Percentiles rank a stretch among this genome's conserved stretches.
These are phyloP conservation scores for Pelobates fuscus DNA, from an alignment of 2,113 vertebrate genomes.

Conservation along the genomic window DNA sequence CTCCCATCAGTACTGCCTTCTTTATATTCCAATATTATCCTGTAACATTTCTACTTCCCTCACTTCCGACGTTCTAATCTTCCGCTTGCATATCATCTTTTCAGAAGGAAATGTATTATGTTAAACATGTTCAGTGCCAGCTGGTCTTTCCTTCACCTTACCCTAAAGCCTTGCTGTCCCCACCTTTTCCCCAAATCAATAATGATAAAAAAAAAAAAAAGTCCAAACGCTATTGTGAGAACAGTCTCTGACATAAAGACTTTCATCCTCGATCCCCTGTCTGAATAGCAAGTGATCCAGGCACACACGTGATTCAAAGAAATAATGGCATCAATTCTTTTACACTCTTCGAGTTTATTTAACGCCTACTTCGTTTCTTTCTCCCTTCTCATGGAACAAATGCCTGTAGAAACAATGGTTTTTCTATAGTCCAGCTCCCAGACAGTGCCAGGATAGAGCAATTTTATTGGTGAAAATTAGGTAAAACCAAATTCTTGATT, in stretches of 20 bases:
- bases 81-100: constrained; percentile 76
- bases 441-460: constrained; percentile 53
- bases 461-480: constrained; percentile 49
- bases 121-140: constrained; percentile 66
- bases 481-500: too few relatives aligned
- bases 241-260: constrained; percentile 67
- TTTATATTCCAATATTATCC: constrained; percentile 60
- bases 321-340: constrained; percentile 68
- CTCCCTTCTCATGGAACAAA: constrained; percentile 54
- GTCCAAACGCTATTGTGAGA: constrained; percentile 71
- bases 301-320: constrained; percentile 64
- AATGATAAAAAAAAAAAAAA: constrained; percentile 62
- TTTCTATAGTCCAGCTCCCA: constrained; percentile 44
- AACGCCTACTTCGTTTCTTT: constrained; percentile 57
- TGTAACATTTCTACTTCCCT: constrained; percentile 59
- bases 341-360: constrained; percentile 65
- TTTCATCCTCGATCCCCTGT: constrained; percentile 64
- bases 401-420: constrained; percentile 55
- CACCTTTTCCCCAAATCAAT: constrained; percentile 67
- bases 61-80: constrained; percentile 71
- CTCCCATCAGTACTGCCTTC: constrained; percentile 66
- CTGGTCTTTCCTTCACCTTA: constrained; percentile 64
- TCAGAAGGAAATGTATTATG: constrained; percentile 71
- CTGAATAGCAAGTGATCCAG: constrained; percentile 68
- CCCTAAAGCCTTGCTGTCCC: constrained; percentile 50